These are phyloP conservation scores for Campylomormyrus numenius DNA, from an alignment of 2,113 vertebrate species.

Conservation along the genomic window DNA sequence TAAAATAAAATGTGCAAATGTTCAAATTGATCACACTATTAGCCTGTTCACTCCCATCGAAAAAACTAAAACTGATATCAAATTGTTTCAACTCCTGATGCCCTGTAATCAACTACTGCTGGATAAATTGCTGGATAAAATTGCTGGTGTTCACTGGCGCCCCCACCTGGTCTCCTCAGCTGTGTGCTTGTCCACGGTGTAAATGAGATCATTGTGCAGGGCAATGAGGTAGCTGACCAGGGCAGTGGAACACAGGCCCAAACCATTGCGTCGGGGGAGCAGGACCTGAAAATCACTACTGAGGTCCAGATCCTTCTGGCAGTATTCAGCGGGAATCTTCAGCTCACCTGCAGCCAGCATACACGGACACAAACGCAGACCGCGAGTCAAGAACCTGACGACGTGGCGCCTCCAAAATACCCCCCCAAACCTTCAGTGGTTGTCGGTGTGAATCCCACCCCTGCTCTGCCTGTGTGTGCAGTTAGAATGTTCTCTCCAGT, in stretches of 20 bases:
- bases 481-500: background rate
- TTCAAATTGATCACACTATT: background rate
- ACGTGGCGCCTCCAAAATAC: background rate
- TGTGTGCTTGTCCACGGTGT: constrained; percentile 60
- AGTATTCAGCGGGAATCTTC: constrained; percentile 71
- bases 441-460: background rate
- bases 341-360: constrained; percentile 68
- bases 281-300: constrained; percentile 65
- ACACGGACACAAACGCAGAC: background rate
- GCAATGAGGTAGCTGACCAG: constrained; percentile 81
- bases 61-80: background rate
- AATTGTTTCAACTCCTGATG: background rate
- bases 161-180: constrained; percentile 64
- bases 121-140: background rate
- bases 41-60: background rate
- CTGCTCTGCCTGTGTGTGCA: background rate
- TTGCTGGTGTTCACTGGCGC: background rate
- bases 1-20: background rate
- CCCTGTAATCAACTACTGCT: background rate
- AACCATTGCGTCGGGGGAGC: constrained; percentile 73
- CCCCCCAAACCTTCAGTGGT: background rate
- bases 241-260: constrained; percentile 82
- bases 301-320: constrained; percentile 61
- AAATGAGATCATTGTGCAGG: constrained; percentile 77
- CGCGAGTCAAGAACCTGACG: background rate